Conservation (phyloP, 2,888 invertebrate species). For the Leptinotarsa peninsularis region DNA sequence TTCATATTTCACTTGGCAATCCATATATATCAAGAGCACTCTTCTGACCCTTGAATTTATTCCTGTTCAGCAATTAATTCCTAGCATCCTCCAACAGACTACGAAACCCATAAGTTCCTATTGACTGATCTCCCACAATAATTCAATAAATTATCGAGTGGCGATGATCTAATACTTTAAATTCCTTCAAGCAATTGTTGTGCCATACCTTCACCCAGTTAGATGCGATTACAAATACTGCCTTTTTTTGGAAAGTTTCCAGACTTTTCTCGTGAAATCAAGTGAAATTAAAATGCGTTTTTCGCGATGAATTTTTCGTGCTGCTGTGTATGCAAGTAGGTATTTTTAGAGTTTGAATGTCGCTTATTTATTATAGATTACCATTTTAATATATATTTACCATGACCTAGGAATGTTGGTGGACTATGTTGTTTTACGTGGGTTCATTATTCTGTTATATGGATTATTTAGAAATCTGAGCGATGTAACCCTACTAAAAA, state of each 20-base stretch:
- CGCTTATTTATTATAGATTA: background rate
- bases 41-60: background rate
- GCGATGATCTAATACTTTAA: conserved; percentile 2
- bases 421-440: background rate
- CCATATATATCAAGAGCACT: background rate
- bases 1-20: background rate
- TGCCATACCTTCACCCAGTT: conserved; percentile 7
- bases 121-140: conserved; percentile 8
- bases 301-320: background rate
- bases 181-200: background rate
- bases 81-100: background rate
- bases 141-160: background rate
- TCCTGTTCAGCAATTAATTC: background rate
- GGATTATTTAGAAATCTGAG: background rate
- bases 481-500: background rate
- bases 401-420: background rate
- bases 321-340: background rate
- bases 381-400: background rate
- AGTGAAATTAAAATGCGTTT: background rate
- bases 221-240: background rate
- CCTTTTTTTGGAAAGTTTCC: conserved; percentile 1
- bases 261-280: background rate
- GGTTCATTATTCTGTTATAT: background rate
- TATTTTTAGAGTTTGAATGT: background rate
- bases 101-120: background rate